A percentile compares a stretch with the other conserved stretches of the same genome.
These are phyloP conservation scores for Xiphias gladius DNA, from an alignment of 2,113 vertebrate species.

Conservation along the genomic window DNA sequence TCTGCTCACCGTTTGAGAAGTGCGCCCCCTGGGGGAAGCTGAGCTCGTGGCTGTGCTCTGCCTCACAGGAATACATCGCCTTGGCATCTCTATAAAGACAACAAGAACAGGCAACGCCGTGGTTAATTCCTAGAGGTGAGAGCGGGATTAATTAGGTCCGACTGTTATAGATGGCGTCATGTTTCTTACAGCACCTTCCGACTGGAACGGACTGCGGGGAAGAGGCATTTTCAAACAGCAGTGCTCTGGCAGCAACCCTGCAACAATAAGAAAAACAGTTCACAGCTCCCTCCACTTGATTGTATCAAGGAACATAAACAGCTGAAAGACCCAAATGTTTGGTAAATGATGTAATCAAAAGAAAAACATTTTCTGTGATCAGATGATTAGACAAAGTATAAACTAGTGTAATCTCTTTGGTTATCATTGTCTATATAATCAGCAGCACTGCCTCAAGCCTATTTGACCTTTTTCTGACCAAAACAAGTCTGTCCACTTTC, in stretches of 20 bases:
- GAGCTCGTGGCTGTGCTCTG: slow-evolving; percentile 96
- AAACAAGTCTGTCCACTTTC: slow-evolving; percentile 22
- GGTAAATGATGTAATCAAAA: not conserved
- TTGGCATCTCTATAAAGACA: slow-evolving; percentile 90
- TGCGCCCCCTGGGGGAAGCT: slow-evolving; percentile 97
- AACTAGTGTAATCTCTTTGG: not conserved
- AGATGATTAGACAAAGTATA: not conserved
- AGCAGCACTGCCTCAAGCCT: not conserved
- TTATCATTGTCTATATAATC: slow-evolving; percentile 5
- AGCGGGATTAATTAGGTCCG: not conserved
- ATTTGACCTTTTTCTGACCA: not conserved
- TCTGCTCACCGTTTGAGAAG: slow-evolving; percentile 92
- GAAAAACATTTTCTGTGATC: not conserved
- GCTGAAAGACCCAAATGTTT: not conserved
- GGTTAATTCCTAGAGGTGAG: not conserved
- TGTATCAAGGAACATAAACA: not conserved
- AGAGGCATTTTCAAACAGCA: slow-evolving; percentile 90
- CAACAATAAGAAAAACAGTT: slow-evolving; percentile 54
- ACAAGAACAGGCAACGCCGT: slow-evolving; percentile 5
- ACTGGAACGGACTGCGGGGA: slow-evolving; percentile 80
- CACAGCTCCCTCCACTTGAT: not conserved
- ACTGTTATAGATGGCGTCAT: not conserved
- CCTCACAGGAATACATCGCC: slow-evolving; percentile 97
- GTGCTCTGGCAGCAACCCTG: slow-evolving; percentile 91
- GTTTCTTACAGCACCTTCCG: slow-evolving; percentile 84